Evolutionary conservation across 2,888 invertebrate species (phyloP).

Genomic region (Aspidiotus rigidus): DNA sequence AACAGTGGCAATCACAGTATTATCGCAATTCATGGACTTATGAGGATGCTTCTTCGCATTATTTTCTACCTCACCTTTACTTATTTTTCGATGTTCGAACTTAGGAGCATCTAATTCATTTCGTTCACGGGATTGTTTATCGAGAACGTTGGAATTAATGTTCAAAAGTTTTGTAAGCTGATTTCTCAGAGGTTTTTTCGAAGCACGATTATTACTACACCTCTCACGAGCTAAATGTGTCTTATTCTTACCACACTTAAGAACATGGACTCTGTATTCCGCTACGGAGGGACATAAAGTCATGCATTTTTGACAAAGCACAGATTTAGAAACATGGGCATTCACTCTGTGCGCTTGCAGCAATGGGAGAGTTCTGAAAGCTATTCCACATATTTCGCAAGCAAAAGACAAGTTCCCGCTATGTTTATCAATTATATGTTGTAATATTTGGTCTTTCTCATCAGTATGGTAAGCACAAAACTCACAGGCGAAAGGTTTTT

Average conservation of each 20-base stretch:
- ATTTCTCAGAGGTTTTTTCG: slow-evolving; percentile 21
- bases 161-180: slow-evolving; percentile 23
- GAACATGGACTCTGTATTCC: slow-evolving; percentile 15
- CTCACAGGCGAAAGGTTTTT: slow-evolving; percentile 25
- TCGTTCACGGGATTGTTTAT: slow-evolving; percentile 9
- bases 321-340: slow-evolving; percentile 20
- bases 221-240: slow-evolving; percentile 9
- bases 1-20: slow-evolving; percentile 13
- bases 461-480: slow-evolving; percentile 18
- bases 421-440: slow-evolving; percentile 25
- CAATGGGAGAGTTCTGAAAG: slow-evolving; percentile 11
- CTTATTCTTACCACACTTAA: slow-evolving; percentile 23
- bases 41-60: slow-evolving; percentile 22
- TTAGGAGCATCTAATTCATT: slow-evolving; percentile 15
- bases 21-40: slow-evolving; percentile 17
- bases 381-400: slow-evolving; percentile 24
- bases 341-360: slow-evolving; percentile 15
- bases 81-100: slow-evolving; percentile 9
- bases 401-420: slow-evolving; percentile 8
- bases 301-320: slow-evolving; percentile 20
- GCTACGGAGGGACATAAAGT: slow-evolving; percentile 22
- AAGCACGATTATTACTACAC: slow-evolving; percentile 10
- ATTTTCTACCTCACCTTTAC: slow-evolving; percentile 25
- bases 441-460: slow-evolving; percentile 17
- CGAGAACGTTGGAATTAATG: slow-evolving; percentile 13